Base-by-base conservation (phyloP, 1,140 invertebrate genomes). In the Maniola jurtina region DNA sequence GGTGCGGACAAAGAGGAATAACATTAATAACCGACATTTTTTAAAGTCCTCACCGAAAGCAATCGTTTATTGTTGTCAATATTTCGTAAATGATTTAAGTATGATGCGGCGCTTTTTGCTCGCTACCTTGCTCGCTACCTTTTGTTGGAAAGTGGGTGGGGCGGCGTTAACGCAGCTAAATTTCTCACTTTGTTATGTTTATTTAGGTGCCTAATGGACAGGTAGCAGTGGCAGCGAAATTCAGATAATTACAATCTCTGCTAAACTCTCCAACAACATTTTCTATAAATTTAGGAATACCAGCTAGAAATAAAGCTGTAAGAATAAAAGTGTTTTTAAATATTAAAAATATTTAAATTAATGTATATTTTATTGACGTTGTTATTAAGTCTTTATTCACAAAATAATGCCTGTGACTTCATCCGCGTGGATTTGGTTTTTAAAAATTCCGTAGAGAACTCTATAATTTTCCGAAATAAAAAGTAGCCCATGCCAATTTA, bases 21-120 rank as follows among this genome's bases (percentile, higher is more conserved):
- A 84, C 87, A 90, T 89, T 89, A 90, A 90, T 90, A 90, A 88
- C 84, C 76, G 84, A 79, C 81, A 88, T 88, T 90, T 89, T 90
- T 90, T 89, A 90, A 88, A 88, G 81, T 86, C 84, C 80, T 80
- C 74, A 69, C 65, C 75, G 71, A 71, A 69, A 77, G 79, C 79
- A 76, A 81, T 84, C 79, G 77, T 78, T 88, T 86, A 89, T 89
- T 89, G 88, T 88, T 88, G 85, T 86, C 88, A 80, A 90, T 90
- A 88, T 88, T 88, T 84, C 84, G 86, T 90, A 90, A 90, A 90
- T 88, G 86, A 89, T 88, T 89, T 81, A 79, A 85, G 77, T 88
- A 81, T 90, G 88, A 89, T 80, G 79, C 74, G 75, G 84, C 85
- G 75, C 80, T 88, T 89, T 87, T 87, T 82, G 74, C 35, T 68